phyloP scores from a whole-genome alignment of 2,888 invertebrate genomes.

The Pammene fasciana region DNA sequence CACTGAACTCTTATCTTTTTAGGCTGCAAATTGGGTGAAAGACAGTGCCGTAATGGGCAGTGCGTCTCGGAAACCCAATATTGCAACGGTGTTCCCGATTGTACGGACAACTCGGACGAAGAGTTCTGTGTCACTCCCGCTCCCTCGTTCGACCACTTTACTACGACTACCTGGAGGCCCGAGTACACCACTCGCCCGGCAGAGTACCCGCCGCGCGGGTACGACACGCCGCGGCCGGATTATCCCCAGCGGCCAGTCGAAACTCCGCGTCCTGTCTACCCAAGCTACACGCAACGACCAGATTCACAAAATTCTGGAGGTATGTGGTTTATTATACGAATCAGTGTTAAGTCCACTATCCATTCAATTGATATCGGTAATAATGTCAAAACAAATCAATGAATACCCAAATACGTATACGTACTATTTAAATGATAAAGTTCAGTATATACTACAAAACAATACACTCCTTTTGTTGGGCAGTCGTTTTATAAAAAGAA shows the following conservation, averaged over 20 bases:
- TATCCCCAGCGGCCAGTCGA: neutral
- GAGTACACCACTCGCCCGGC: conserved; percentile 24
- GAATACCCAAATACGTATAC: too few species aligned
- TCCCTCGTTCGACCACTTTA: conserved; percentile 5
- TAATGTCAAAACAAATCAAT: too few species aligned
- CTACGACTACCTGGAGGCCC: conserved; percentile 11
- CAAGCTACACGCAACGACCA: conserved; percentile 1
- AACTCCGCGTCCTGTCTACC: neutral
- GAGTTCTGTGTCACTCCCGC: conserved; percentile 69
- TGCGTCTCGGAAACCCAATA: conserved; percentile 85
- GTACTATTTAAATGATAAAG: too few species aligned
- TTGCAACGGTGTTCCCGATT: conserved; percentile 87
- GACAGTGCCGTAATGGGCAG: conserved; percentile 86
- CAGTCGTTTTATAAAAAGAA: too few species aligned
- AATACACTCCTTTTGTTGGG: too few species aligned
- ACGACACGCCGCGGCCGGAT: neutral
- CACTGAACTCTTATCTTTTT: conserved; percentile 42
- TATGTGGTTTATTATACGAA: conserved; percentile 11
- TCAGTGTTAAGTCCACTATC: too few species aligned
- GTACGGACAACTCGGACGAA: conserved; percentile 88
- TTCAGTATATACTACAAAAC: too few species aligned
- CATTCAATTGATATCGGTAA: too few species aligned
- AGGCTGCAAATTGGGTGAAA: conserved; percentile 87
- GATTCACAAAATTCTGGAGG: conserved; percentile 14
- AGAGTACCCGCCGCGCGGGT: neutral